Base-by-base conservation (phyloP, 2,888 invertebrate genomes). In the Diploptera punctata region DNA sequence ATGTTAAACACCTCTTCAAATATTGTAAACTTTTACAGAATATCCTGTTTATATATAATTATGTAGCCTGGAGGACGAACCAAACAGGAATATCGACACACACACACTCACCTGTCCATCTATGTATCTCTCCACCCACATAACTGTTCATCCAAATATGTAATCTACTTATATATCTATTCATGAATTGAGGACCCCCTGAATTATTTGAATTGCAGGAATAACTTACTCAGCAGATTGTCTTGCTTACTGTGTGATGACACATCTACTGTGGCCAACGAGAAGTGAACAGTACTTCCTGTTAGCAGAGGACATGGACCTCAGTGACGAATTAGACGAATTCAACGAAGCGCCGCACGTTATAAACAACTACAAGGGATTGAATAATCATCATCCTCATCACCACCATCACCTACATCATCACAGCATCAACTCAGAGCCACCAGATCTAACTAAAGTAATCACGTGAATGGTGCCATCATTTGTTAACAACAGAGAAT, bases 151-250 rank as follows among this genome's bases (percentile, higher is more conserved):
- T n/a, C n/a, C n/a, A n/a, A n/a, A n/a, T n/a, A n/a, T n/a, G n/a
- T n/a, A n/a, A n/a, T n/a, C n/a, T n/a, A n/a, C n/a, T n/a, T n/a
- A n/a, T n/a, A n/a, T n/a, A n/a, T n/a, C n/a, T n/a, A n/a, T n/a
- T n/a, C n/a, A n/a, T n/a, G n/a, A n/a, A n/a, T n/a, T n/a, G n/a
- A n/a, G n/a, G n/a, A n/a, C n/a, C n/a, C n/a, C n/a, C n/a, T n/a
- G n/a, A n/a, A 33, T 33, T 33, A 10, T 43, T 54, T 60, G 52
- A 71, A 38, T 65, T 70, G 24, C 83, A 96, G 98, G 97, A 79
- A 97, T 98, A 79, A 96, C 95, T 24, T 96, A 96, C 81, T 95
- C 97, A 1, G 98, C 97, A 0, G 98, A 99, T 81, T 95, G 97
- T 82, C 88, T 98, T 79, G 98, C 97, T 0, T 97, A 95, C 82